Conservation (phyloP, 1,140 invertebrate species). For the Laodelphax striatellus region DNA sequence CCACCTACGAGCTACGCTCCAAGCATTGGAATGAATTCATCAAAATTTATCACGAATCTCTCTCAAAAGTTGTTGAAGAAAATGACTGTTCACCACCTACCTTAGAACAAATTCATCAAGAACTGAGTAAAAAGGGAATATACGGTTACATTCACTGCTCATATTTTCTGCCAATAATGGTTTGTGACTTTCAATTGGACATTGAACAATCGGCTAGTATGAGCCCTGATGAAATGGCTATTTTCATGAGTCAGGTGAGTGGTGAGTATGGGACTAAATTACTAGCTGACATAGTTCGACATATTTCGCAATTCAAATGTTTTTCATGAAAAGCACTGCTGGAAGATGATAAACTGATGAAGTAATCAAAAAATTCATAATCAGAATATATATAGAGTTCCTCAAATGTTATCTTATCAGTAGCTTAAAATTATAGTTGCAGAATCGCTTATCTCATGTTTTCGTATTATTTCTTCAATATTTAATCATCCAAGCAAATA, state of each 20-base stretch:
- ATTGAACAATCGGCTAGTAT: neutral
- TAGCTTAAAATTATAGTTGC: too few relatives aligned
- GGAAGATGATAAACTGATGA: too few relatives aligned
- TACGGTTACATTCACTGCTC: constrained; percentile 27
- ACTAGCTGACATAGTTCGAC: neutral
- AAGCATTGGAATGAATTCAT: constrained; percentile 26
- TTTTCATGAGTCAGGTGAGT: neutral
- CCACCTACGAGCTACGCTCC: constrained; percentile 18
- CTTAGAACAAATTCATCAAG: constrained; percentile 24
- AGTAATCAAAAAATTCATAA: too few relatives aligned
- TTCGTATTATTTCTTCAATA: too few relatives aligned
- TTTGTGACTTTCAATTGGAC: neutral
- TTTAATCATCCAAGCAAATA: too few relatives aligned
- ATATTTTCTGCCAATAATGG: constrained; percentile 26
- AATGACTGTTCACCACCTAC: constrained; percentile 1
- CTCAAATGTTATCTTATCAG: too few relatives aligned
- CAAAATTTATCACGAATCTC: constrained; percentile 25
- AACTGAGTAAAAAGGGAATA: constrained; percentile 27
- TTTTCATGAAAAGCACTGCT: neutral
- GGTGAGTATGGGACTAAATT: constrained; percentile 2
- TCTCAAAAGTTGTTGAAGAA: constrained; percentile 2
- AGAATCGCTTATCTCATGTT: too few relatives aligned
- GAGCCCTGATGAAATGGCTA: neutral
- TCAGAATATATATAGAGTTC: too few relatives aligned
- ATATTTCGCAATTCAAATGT: too few relatives aligned